phyloP scores from a whole-genome alignment of 1,140 invertebrate species.

The Drosophila fuyamai region DNA sequence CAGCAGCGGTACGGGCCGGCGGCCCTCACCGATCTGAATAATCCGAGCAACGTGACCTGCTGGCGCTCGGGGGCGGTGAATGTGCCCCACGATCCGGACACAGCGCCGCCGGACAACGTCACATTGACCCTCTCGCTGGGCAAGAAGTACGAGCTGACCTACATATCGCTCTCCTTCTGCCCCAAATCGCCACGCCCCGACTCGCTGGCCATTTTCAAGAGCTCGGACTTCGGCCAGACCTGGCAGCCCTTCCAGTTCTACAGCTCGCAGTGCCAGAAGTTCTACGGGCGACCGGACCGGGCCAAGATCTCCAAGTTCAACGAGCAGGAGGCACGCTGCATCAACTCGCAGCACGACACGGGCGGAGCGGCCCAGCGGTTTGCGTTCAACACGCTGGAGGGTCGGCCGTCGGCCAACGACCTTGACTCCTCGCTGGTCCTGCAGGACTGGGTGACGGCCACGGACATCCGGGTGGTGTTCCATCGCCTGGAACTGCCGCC shows the following conservation, averaged over 20 bases:
- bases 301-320: conserved; percentile 96
- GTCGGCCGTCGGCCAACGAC: conserved; percentile 96
- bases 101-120: conserved; percentile 94
- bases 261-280: conserved; percentile 94
- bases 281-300: conserved; percentile 93
- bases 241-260: conserved; percentile 99
- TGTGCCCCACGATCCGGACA: conserved; percentile 88
- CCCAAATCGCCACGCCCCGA: conserved; percentile 94
- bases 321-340: conserved; percentile 97
- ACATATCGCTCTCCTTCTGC: conserved; percentile 98
- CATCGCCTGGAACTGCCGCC: conserved; percentile 91
- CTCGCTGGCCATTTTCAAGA: conserved; percentile 98
- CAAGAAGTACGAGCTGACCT: conserved; percentile 99
- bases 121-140: conserved; percentile 95
- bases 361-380: conserved; percentile 89
- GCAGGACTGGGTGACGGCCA: conserved; percentile 99
- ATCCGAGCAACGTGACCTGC: conserved; percentile 98
- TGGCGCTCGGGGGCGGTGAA: conserved; percentile 97
- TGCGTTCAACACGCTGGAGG: conserved; percentile 98
- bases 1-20: conserved; percentile 87
- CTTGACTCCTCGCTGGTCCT: conserved; percentile 98
- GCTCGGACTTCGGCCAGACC: conserved; percentile 95
- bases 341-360: conserved; percentile 91
- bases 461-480: conserved; percentile 97
- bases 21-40: conserved; percentile 98